These are phyloP conservation scores for Chrysogorgia sp. DNA, from an alignment of 92 coral and sea anemone species.

Conservation along the genomic window DNA sequence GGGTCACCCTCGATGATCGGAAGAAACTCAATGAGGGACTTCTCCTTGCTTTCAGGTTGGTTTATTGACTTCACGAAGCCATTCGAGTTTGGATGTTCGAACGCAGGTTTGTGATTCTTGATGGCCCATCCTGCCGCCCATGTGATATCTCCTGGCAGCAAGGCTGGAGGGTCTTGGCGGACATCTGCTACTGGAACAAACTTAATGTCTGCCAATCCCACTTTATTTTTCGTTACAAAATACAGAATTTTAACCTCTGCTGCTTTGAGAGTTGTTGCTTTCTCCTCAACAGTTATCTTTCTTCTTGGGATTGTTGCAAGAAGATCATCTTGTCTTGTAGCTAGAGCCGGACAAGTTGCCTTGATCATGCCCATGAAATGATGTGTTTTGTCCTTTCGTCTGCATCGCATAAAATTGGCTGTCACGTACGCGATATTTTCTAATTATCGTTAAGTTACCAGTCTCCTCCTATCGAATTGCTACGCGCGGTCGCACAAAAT, in stretches of 20 bases:
- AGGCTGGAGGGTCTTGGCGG: background rate
- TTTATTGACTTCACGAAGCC: background rate
- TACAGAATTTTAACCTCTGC: background rate
- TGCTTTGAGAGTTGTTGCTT: background rate
- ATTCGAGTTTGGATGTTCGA: background rate
- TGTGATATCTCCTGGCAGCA: background rate
- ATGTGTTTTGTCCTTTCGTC: no score
- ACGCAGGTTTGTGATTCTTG: background rate
- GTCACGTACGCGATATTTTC: no score
- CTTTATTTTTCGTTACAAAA: background rate
- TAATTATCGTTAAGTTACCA: no score
- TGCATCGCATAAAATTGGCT: no score
- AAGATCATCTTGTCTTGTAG: no score
- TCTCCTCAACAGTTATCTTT: background rate
- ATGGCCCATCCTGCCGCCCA: background rate
- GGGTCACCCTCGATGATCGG: slow-evolving; percentile 8
- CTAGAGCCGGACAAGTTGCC: no score
- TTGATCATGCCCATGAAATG: no score
- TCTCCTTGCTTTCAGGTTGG: background rate
- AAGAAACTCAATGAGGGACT: background rate
- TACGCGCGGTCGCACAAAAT: no score
- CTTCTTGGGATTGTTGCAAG: background rate
- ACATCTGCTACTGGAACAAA: background rate
- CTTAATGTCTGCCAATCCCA: background rate
- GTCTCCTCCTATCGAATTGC: no score